phyloP scores from a whole-genome alignment of 2,113 vertebrate genomes.

The Vidua macroura region DNA sequence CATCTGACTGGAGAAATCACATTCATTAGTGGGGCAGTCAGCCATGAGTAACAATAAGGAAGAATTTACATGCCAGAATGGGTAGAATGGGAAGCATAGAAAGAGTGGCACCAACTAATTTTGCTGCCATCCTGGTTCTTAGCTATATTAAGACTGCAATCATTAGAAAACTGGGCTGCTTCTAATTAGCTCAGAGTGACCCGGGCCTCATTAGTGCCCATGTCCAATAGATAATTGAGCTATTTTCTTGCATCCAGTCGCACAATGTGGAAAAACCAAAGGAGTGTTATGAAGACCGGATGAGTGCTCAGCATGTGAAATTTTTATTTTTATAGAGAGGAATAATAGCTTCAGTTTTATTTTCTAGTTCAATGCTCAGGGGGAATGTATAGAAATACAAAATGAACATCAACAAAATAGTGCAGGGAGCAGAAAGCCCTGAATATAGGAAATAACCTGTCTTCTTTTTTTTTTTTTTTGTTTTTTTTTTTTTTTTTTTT shows the following conservation, averaged over 20 bases:
- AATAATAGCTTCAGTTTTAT: constrained; percentile 58
- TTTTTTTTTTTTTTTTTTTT: background rate
- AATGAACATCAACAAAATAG: constrained; percentile 36
- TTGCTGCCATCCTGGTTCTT: constrained; percentile 22
- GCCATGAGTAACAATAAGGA: background rate
- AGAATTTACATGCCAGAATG: background rate
- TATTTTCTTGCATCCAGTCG: constrained; percentile 11
- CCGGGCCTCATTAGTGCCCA: constrained; percentile 35
- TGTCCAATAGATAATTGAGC: constrained; percentile 47
- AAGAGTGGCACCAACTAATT: background rate
- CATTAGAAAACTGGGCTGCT: constrained; percentile 26
- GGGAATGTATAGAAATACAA: constrained; percentile 32
- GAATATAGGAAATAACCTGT: background rate
- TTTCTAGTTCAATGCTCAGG: constrained; percentile 21
- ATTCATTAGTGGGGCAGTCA: background rate
- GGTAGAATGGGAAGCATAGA: constrained; percentile 7
- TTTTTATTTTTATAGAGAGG: constrained; percentile 54
- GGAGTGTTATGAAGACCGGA: background rate
- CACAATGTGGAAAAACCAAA: background rate
- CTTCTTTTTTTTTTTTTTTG: background rate
- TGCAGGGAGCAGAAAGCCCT: background rate
- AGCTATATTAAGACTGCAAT: constrained; percentile 30
- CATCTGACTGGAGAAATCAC: background rate
- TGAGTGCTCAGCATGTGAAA: constrained; percentile 37
- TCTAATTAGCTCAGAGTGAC: constrained; percentile 44